Percentiles rank a stretch among this genome's conserved stretches.
phyloP scores from a whole-genome alignment of 2,888 invertebrate species.

The Camponotus fellah region DNA sequence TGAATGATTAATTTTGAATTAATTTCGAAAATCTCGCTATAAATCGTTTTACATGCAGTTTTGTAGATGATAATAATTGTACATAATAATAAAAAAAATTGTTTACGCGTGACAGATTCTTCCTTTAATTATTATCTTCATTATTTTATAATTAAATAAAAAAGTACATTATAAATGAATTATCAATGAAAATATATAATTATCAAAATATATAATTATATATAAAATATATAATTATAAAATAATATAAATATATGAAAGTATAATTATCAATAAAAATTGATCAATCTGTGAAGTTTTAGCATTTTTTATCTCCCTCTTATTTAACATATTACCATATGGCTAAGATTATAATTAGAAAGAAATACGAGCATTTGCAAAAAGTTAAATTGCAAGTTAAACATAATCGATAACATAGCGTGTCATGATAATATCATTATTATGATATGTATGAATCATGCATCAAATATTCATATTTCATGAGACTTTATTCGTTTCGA shows the following conservation, averaged over 20 bases:
- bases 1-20: background rate
- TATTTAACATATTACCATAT: background rate
- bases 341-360: background rate
- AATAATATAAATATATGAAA: background rate
- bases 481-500: background rate
- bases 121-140: background rate
- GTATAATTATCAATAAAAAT: background rate
- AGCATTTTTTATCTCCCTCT: background rate
- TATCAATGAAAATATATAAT: too few species aligned
- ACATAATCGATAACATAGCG: constrained; percentile 25
- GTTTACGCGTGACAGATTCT: background rate
- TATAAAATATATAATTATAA: too few species aligned
- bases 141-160: background rate
- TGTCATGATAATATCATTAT: constrained; percentile 31
- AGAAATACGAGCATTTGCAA: background rate
- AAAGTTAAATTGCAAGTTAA: constrained; percentile 18
- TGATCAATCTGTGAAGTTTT: background rate
- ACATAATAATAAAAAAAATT: background rate
- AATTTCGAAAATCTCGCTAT: background rate
- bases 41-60: background rate
- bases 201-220: too few species aligned
- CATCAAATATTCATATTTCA: background rate
- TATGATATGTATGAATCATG: background rate
- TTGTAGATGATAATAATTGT: background rate
- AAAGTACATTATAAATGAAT: background rate